A percentile compares a stretch with the other conserved stretches of the same genome.
Conservation (phyloP, 30 jellyfish, hydroid and myxozoan species). For the Rhopilema esculentum region DNA sequence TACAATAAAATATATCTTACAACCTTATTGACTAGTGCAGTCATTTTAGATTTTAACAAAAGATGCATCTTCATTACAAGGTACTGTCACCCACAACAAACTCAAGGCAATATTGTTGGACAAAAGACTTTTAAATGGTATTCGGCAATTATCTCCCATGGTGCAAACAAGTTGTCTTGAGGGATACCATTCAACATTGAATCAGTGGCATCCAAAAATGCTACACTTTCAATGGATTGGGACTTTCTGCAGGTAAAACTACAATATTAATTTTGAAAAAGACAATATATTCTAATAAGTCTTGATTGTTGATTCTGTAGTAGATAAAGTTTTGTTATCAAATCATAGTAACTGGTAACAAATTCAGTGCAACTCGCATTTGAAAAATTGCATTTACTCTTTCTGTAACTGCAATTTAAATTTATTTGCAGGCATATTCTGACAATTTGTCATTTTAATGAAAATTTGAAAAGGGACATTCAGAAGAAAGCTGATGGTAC, state of each 20-base stretch:
- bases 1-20: neutral
- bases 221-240: neutral
- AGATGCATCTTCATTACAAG: neutral
- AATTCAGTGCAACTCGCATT: neutral
- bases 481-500: slow-evolving; percentile 42
- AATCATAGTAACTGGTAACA: neutral
- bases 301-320: neutral
- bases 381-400: neutral
- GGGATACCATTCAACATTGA: slow-evolving; percentile 3
- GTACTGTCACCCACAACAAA: neutral
- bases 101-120: neutral
- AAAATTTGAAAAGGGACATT: slow-evolving; percentile 29
- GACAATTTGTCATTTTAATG: slow-evolving; percentile 54
- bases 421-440: slow-evolving; percentile 20
- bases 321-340: neutral
- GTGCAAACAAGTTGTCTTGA: slow-evolving; percentile 5
- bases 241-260: neutral
- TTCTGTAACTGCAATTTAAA: neutral
- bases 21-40: neutral
- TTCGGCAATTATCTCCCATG: neutral
- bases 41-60: neutral
- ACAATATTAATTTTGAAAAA: too few relatives aligned
- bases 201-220: neutral
- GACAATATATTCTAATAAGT: too few relatives aligned
- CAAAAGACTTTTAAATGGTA: slow-evolving; percentile 9